Base-by-base conservation (phyloP, 2,888 invertebrate species). In the Crepidodera aurea region DNA sequence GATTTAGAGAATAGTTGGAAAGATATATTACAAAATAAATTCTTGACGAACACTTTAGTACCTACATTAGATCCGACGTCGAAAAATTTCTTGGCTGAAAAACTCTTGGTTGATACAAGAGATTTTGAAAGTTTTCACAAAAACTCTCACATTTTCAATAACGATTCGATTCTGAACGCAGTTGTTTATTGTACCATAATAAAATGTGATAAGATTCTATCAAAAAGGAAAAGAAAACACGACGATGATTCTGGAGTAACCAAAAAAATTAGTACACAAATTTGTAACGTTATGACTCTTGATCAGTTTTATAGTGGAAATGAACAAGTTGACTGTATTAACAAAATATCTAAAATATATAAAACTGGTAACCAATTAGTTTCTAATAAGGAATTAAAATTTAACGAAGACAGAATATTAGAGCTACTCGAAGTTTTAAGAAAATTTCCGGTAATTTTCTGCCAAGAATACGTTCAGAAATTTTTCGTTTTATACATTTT, bases 191-290 rank as follows among this genome's bases (percentile, higher is more conserved):
- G 69, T 7, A 58, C 66, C 37, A 69, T 78, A 16, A 60, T 64
- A 12, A 77, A 77, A 73, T 73, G 79, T 22, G 75, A 73, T 51
- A 76, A 75, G 67, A 56, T 72, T 4, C 66, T 78, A 12, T 69
- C 76, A 16, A 77, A 74, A 61, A 67, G 65, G 34, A 77, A 78
- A 62, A 68, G 72, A 15, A 77, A 76, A 70, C 64, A 65, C 13
- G 67, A 70, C 53, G 68, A 72, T 53, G 39, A 61, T 42, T 37
- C 8, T 1, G 32, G 29, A 2, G 16, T 51, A 6, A 68, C 60
- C 44, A 71, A 67, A 61, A 51, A 69, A 39, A 10, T 70, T 18
- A 71, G 71, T 50, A 60, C 70, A 5, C 71, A 63, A 65, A 63
- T 77, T 32, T 71, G 75, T 54, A 57, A 66, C 22, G 25, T 42